Conservation (phyloP, 2,113 vertebrate genomes). For the Neolamprologus cancellatus region DNA sequence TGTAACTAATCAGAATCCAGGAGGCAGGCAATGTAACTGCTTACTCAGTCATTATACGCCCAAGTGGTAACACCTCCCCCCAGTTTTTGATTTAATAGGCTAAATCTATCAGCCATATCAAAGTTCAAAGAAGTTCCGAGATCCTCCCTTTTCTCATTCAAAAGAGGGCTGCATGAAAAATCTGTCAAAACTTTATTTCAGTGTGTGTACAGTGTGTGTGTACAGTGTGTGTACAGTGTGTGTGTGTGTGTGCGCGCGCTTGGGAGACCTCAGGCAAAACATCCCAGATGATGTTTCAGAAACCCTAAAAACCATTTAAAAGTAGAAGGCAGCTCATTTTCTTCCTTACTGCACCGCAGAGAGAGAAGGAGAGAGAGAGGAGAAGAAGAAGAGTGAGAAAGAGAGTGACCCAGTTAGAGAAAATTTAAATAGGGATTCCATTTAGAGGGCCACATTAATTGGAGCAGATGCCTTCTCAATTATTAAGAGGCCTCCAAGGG, state of each 20-base stretch:
- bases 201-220: background rate
- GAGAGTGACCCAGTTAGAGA: slow-evolving; percentile 76
- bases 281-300: slow-evolving; percentile 65
- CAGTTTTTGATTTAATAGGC: slow-evolving; percentile 29
- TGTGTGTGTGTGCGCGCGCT: background rate
- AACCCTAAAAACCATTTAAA: slow-evolving; percentile 67
- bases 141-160: slow-evolving; percentile 10
- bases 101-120: slow-evolving; percentile 36
- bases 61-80: background rate
- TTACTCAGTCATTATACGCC: slow-evolving; percentile 9
- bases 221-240: background rate
- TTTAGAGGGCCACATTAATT: slow-evolving; percentile 80
- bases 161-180: slow-evolving; percentile 16
- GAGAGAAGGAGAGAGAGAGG: slow-evolving; percentile 34
- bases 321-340: slow-evolving; percentile 63
- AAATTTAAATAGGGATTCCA: slow-evolving; percentile 79
- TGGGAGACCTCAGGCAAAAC: slow-evolving; percentile 54
- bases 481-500: slow-evolving; percentile 77
- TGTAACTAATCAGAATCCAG: background rate
- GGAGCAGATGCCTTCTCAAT: slow-evolving; percentile 82
- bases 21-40: background rate
- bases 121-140: slow-evolving; percentile 41
- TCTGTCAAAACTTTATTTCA: slow-evolving; percentile 44
- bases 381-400: slow-evolving; percentile 41
- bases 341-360: slow-evolving; percentile 56